Percentiles rank a stretch among this genome's conserved stretches.
phyloP scores from a whole-genome alignment of 2,888 invertebrate species.

The Zygogramma bicolorata region DNA sequence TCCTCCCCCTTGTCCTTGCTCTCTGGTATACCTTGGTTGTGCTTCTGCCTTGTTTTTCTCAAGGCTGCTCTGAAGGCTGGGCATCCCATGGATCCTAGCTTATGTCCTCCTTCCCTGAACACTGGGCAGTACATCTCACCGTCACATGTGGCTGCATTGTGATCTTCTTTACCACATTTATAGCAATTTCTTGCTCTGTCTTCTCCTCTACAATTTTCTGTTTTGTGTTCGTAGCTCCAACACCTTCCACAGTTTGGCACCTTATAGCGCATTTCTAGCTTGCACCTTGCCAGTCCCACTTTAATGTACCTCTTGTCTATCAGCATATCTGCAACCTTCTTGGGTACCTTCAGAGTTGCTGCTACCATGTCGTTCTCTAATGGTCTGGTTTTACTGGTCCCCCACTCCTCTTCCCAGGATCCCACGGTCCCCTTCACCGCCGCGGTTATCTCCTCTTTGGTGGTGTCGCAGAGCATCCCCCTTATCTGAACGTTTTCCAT shows the following conservation, averaged over 20 bases:
- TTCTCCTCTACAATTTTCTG: background rate
- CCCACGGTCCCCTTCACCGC: background rate
- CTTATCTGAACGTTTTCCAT: background rate
- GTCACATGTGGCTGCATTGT: background rate
- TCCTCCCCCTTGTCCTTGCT: background rate
- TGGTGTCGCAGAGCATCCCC: background rate
- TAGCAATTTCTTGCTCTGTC: background rate
- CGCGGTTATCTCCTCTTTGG: background rate
- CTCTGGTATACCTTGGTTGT: too few relatives aligned
- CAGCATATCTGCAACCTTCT: background rate
- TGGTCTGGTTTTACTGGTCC: background rate
- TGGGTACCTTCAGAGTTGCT: background rate
- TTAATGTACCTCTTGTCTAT: background rate
- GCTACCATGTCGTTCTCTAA: background rate
- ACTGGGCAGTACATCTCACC: background rate
- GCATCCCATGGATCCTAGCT: background rate
- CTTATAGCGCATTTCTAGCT: background rate
- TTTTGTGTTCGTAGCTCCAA: background rate
- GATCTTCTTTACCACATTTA: background rate
- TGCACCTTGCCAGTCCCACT: background rate
- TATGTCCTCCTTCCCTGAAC: background rate
- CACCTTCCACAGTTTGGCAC: background rate
- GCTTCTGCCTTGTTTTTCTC: background rate
- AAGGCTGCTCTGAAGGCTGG: background rate
- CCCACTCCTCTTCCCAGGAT: background rate